These are phyloP conservation scores for Rhopilema esculentum DNA, from an alignment of 30 jellyfish, hydroid and myxozoan species.

Conservation along the genomic window DNA sequence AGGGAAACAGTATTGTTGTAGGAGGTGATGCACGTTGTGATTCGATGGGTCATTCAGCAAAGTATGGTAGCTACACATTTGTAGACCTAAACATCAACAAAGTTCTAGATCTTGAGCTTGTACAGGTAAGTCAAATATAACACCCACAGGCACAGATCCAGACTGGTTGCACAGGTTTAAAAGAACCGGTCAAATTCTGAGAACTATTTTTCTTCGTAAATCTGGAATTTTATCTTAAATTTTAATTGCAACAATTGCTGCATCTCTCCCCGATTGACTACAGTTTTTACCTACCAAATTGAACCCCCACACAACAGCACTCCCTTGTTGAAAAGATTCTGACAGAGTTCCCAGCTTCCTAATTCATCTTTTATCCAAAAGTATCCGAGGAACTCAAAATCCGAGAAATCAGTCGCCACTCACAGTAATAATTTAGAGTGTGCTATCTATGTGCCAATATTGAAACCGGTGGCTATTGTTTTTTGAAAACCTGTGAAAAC, in stretches of 20 bases:
- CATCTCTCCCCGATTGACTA: background rate
- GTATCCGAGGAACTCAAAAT: background rate
- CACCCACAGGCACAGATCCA: background rate
- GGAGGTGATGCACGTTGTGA: constrained; percentile 31
- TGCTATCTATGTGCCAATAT: background rate
- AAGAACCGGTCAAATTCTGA: background rate
- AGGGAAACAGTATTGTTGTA: background rate
- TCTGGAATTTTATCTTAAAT: background rate
- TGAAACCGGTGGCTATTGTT: background rate
- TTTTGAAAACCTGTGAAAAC: background rate
- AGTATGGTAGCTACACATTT: constrained; percentile 30
- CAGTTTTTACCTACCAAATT: background rate
- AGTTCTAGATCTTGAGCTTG: constrained; percentile 23
- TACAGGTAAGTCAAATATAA: constrained; percentile 4
- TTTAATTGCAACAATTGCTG: background rate
- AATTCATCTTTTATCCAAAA: background rate
- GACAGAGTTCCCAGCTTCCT: background rate
- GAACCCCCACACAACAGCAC: background rate
- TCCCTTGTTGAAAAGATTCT: background rate
- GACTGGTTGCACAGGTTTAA: background rate
- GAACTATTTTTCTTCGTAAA: constrained; percentile 5
- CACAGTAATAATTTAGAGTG: background rate
- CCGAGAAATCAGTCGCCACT: background rate
- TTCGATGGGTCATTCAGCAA: constrained; percentile 32
- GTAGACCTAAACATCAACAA: constrained; percentile 10